Conservation (phyloP, 2,797 vertebrate species). For the Chelonia mydas region DNA sequence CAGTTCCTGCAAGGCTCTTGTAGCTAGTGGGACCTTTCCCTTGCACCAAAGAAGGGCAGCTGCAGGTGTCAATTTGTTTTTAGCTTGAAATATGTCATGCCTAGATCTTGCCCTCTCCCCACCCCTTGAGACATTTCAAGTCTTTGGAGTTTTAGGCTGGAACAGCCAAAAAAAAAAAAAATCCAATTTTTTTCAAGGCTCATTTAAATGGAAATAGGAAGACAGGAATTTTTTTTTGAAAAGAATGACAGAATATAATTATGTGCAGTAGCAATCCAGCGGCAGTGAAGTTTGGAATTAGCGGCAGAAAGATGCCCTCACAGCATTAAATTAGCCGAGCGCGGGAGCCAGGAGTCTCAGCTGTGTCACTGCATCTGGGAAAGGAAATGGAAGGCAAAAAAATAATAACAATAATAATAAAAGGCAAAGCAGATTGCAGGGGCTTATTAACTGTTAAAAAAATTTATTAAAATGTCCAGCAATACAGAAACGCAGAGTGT, state of each 20-base stretch:
- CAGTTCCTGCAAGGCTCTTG: neutral
- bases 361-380: neutral
- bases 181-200: neutral
- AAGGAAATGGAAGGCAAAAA: neutral
- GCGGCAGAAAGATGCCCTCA: too few species aligned
- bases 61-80: neutral
- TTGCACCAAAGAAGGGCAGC: neutral
- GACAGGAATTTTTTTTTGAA: neutral
- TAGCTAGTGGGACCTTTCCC: neutral
- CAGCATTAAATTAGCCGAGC: neutral
- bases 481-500: slow-evolving; percentile 82
- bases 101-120: neutral
- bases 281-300: neutral
- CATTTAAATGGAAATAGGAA: neutral
- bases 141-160: neutral
- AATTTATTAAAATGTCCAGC: slow-evolving; percentile 86
- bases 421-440: neutral
- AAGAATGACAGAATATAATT: neutral
- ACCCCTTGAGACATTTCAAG: neutral
- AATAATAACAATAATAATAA: neutral
- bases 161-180: neutral
- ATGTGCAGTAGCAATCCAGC: neutral
- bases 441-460: slow-evolving; percentile 80
- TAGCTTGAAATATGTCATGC: neutral
- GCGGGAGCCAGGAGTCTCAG: neutral